phyloP scores from a whole-genome alignment of 2,888 invertebrate genomes.

The Mythimna impura region DNA sequence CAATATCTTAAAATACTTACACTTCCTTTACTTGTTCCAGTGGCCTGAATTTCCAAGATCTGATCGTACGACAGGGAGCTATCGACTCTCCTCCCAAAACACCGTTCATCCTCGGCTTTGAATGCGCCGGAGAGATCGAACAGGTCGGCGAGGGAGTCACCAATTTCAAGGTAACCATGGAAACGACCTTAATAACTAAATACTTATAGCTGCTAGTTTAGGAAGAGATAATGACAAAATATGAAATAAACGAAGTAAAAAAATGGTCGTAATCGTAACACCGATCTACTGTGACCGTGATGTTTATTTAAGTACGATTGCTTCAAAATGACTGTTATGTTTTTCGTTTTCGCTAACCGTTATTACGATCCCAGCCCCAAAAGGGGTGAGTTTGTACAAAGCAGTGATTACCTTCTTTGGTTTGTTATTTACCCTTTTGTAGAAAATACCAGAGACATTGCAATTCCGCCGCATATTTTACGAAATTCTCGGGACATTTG shows the following conservation, averaged over 20 bases:
- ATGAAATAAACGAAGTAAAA: neutral
- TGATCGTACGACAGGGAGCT: constrained; percentile 96
- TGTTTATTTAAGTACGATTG: neutral
- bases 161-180: constrained; percentile 92
- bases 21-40: constrained; percentile 90
- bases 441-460: constrained; percentile 11
- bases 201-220: neutral
- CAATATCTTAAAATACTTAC: constrained; percentile 12
- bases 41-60: constrained; percentile 96
- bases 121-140: constrained; percentile 96
- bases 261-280: neutral
- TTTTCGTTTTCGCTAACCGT: neutral
- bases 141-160: constrained; percentile 95
- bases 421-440: neutral
- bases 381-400: neutral
- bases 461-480: constrained; percentile 24
- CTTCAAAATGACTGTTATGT: neutral
- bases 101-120: constrained; percentile 96
- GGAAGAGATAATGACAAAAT: neutral
- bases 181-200: neutral
- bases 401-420: neutral
- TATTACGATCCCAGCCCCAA: neutral
- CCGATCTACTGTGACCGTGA: no score
- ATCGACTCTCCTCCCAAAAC: constrained; percentile 97
- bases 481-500: constrained; percentile 7